These are phyloP conservation scores for Machaerirhynchus nigripectus DNA, from an alignment of 2,113 vertebrate genomes.

Conservation along the genomic window DNA sequence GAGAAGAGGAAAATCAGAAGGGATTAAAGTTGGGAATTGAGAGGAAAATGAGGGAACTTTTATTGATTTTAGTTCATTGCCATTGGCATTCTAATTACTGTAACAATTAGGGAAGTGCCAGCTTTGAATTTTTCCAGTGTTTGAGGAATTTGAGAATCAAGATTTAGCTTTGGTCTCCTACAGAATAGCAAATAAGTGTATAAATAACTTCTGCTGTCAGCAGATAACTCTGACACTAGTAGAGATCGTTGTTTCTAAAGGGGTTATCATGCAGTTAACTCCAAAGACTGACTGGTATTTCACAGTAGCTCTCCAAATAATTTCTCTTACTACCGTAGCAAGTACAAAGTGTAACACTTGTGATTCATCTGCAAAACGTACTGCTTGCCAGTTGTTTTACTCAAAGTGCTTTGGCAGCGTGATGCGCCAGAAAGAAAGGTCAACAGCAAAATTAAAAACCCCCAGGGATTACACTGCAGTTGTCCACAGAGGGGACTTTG, in stretches of 20 bases:
- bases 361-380: constrained; percentile 31
- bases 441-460: neutral
- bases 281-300: constrained; percentile 29
- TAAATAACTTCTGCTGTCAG: constrained; percentile 38
- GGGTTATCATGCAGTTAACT: constrained; percentile 25
- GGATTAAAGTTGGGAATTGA: neutral
- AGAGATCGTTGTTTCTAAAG: constrained; percentile 7
- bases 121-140: neutral
- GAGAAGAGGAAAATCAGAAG: neutral
- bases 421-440: constrained; percentile 32
- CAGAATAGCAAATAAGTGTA: neutral
- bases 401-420: constrained; percentile 9
- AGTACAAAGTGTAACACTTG: constrained; percentile 20
- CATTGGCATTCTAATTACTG: neutral
- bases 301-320: constrained; percentile 15
- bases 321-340: constrained; percentile 1
- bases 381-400: constrained; percentile 19
- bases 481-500: neutral
- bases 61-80: neutral
- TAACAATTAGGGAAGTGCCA: neutral
- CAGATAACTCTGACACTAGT: neutral
- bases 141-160: neutral
- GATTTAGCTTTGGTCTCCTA: neutral
- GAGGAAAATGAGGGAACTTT: neutral
- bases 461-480: neutral